A percentile compares a stretch with the other conserved stretches of the same genome.
Conservation (phyloP, 1,140 invertebrate genomes). For the Sesamia nonagrioides region DNA sequence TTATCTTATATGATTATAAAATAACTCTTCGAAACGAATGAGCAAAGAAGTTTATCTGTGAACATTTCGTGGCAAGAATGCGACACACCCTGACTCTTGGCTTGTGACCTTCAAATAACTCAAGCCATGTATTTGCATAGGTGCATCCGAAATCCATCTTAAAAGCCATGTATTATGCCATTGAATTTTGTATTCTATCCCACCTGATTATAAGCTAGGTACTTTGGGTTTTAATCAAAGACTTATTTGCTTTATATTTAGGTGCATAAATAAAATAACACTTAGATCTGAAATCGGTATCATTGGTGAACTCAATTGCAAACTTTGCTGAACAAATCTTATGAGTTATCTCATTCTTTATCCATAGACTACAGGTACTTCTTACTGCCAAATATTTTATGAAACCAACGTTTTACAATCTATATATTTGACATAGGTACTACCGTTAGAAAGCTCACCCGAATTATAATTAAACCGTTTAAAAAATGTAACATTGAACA, state of each 20-base stretch:
- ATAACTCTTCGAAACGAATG: too few relatives aligned
- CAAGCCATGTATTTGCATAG: slow-evolving; percentile 67
- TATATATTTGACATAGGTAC: background rate
- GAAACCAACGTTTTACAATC: too few relatives aligned
- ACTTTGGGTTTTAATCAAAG: background rate
- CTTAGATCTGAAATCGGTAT: too few relatives aligned
- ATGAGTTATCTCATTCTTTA: too few relatives aligned
- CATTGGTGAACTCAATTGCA: too few relatives aligned
- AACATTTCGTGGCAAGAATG: slow-evolving; percentile 33
- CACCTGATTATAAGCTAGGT: background rate
- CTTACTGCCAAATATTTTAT: background rate
- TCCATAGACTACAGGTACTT: background rate
- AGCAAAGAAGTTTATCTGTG: background rate
- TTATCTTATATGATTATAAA: too few relatives aligned
- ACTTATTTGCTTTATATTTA: background rate
- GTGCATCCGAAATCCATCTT: slow-evolving; percentile 56
- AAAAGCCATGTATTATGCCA: background rate
- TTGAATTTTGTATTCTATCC: slow-evolving; percentile 6
- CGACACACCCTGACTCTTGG: slow-evolving; percentile 50
- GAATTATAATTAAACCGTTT: slow-evolving; percentile 12
- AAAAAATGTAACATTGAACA: background rate
- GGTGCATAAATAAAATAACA: too few relatives aligned
- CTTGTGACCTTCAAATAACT: slow-evolving; percentile 59
- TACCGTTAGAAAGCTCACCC: slow-evolving; percentile 7
- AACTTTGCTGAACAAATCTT: too few relatives aligned